phyloP scores from a whole-genome alignment of 2,888 invertebrate genomes.

The Stenodema calcarata region DNA sequence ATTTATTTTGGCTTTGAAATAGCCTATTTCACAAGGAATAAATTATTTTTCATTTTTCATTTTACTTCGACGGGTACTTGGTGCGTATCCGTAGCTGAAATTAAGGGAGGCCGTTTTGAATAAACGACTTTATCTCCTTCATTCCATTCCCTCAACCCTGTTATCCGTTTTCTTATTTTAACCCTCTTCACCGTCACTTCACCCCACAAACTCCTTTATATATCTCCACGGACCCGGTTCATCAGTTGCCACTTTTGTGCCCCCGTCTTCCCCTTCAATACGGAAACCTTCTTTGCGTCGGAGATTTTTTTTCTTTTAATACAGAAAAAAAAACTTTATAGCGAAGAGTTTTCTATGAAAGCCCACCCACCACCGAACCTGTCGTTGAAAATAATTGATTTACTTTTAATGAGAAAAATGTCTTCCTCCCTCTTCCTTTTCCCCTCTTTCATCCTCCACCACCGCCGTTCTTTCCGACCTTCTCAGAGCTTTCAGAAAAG shows the following conservation, averaged over 20 bases:
- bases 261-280: neutral
- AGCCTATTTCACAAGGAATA: no score
- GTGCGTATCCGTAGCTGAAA: neutral
- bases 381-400: slow-evolving; percentile 54
- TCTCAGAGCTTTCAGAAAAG: neutral
- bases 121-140: slow-evolving; percentile 26
- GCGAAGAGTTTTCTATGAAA: slow-evolving; percentile 32
- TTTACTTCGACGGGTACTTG: neutral
- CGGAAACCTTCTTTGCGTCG: neutral
- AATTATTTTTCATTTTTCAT: no score
- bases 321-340: slow-evolving; percentile 22
- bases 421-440: slow-evolving; percentile 27
- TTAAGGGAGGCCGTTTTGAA: neutral
- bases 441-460: neutral
- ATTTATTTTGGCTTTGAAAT: no score
- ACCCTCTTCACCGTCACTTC: neutral
- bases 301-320: neutral
- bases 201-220: neutral
- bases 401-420: slow-evolving; percentile 55
- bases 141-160: neutral
- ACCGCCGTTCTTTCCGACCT: slow-evolving; percentile 25
- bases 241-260: slow-evolving; percentile 24
- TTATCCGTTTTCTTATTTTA: neutral
- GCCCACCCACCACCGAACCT: slow-evolving; percentile 43
- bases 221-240: neutral